Conservation (phyloP, 1,140 invertebrate genomes). For the Drosophila leontia region DNA sequence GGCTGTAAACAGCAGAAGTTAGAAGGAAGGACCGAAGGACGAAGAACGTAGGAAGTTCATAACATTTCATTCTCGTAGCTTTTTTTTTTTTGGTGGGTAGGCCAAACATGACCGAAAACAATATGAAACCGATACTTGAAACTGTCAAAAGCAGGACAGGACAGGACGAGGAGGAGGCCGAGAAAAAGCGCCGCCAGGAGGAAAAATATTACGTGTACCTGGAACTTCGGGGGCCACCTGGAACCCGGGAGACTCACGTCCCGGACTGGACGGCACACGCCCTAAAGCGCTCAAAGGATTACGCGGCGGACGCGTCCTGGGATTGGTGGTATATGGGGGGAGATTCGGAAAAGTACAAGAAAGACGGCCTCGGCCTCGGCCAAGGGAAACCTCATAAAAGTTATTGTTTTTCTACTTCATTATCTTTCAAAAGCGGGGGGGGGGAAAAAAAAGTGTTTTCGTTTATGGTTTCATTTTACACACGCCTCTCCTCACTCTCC, state of each 20-base stretch:
- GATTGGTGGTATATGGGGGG: not conserved
- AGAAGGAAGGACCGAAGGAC: slow-evolving; percentile 6
- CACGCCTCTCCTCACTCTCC: slow-evolving; percentile 20
- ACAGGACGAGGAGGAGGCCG: not conserved
- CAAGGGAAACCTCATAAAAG: slow-evolving; percentile 80
- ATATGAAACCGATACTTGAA: slow-evolving; percentile 79
- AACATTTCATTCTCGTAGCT: slow-evolving; percentile 24
- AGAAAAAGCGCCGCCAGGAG: slow-evolving; percentile 3
- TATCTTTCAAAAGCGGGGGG: slow-evolving; percentile 73
- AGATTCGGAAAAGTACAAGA: not conserved
- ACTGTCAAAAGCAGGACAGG: slow-evolving; percentile 66
- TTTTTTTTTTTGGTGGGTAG: slow-evolving; percentile 14
- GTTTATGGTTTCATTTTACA: slow-evolving; percentile 81
- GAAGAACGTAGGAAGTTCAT: slow-evolving; percentile 23
- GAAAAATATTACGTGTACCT: slow-evolving; percentile 39
- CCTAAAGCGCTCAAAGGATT: slow-evolving; percentile 80
- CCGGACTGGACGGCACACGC: slow-evolving; percentile 44
- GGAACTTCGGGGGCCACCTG: slow-evolving; percentile 3
- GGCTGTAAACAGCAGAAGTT: slow-evolving; percentile 20
- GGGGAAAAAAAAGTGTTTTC: slow-evolving; percentile 69
- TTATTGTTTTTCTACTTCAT: slow-evolving; percentile 84
- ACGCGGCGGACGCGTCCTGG: slow-evolving; percentile 34
- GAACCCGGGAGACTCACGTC: slow-evolving; percentile 9
- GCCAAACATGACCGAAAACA: slow-evolving; percentile 22
- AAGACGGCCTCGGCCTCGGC: slow-evolving; percentile 5